phyloP scores from a whole-genome alignment of 2,113 vertebrate genomes.

The Catharus bicknelli region DNA sequence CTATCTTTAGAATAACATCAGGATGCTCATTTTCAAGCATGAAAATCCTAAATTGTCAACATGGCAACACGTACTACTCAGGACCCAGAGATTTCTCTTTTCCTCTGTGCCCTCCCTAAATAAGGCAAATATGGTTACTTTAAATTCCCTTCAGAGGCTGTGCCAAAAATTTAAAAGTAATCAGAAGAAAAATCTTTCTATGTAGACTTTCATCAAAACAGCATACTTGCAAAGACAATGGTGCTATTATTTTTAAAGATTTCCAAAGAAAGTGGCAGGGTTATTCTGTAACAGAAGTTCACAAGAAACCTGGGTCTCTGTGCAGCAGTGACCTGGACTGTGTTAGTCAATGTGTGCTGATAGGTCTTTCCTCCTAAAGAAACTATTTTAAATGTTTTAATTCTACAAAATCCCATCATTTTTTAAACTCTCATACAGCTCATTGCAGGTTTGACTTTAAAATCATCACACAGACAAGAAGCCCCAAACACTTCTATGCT shows the following conservation, averaged over 20 bases:
- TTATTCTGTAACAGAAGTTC: not conserved
- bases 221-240: not conserved
- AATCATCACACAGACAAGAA: not conserved
- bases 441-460: not conserved
- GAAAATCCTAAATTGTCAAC: conserved; percentile 23
- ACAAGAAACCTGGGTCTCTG: not conserved
- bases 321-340: not conserved
- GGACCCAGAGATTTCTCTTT: not conserved
- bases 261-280: not conserved
- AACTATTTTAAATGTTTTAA: not conserved
- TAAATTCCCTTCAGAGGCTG: not conserved
- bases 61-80: not conserved
- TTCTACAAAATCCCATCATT: not conserved
- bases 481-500: not conserved
- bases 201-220: not conserved
- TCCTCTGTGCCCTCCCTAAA: not conserved
- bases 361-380: not conserved
- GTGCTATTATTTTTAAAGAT: not conserved
- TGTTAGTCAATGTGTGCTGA: not conserved
- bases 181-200: not conserved
- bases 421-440: not conserved
- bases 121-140: not conserved
- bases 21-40: conserved; percentile 4
- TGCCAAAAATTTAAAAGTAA: not conserved
- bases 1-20: not conserved